Evolutionary conservation across 2,113 vertebrate genomes (phyloP), one percentile per base, ranked within the genome.

Genomic region (Anhinga anhinga): DNA sequence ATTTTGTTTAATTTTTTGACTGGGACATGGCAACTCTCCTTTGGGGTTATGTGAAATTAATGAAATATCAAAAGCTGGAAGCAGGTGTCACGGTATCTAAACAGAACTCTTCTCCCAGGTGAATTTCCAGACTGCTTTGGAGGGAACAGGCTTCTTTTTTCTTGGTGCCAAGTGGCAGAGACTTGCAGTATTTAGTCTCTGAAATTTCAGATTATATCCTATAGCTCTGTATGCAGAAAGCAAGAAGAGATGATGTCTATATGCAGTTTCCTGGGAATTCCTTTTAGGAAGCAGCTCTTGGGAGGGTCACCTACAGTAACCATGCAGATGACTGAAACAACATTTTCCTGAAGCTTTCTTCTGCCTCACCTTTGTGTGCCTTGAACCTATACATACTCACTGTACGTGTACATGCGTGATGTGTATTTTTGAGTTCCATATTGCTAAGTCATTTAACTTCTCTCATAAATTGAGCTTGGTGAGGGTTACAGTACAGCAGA

Each of bases 341-440:
- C 16, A 0, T 71, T 67, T 89, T 70, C 56, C 40, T 67, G 81
- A 36, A 58, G n/a, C 25, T 88, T 91, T 70, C 61, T 82, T 27
- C 62, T 85, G 32, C 25, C 10, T 52, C 40, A 15, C 0, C 29
- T 73, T 30, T 0, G 0, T 47, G 26, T 84, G 34, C 49, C 76
- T 82, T 62, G 42, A 67, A 36, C 23, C 50, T 66, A 3, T 12
- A 4, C 1, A 0, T 38, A 26, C 2, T 6, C 12, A 14, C 29
- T 2, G 7, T 52, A 49, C 4, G 1, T n/a, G n/a, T 52, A 2
- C 0, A 0, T 25, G 22, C 69, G 38, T 49, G 62, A 14, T 49
- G 44, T 14, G 8, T 38, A 6, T 61, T 63, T 95, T 45, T n/a
- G 40, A 58, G 19, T 65, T 85, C 19, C 15, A 0, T n/a, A 23